These are phyloP conservation scores for Sus scrofa DNA, from an alignment of 2,113 vertebrate species.

Conservation along the genomic window DNA sequence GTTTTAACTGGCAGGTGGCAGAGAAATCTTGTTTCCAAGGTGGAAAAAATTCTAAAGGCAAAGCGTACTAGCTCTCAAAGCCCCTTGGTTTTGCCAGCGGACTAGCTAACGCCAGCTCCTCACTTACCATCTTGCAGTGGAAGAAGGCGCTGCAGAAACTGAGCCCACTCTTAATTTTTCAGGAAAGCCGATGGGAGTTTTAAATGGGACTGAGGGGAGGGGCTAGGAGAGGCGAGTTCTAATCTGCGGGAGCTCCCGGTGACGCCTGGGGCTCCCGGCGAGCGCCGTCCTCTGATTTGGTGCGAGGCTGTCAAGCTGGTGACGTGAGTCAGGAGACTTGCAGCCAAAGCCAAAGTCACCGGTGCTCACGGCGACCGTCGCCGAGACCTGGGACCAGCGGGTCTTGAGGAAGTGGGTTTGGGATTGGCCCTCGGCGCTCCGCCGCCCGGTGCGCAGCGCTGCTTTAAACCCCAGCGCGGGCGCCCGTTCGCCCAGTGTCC, in stretches of 20 bases:
- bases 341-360: conserved; percentile 81
- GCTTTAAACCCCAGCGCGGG: not conserved
- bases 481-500: not conserved
- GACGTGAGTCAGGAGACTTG: conserved; percentile 85
- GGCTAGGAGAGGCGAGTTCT: conserved; percentile 88
- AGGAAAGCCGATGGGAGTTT: conserved; percentile 87
- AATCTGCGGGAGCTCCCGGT: conserved; percentile 86
- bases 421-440: not conserved
- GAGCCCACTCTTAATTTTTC: conserved; percentile 80
- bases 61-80: conserved; percentile 54
- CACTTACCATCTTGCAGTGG: conserved; percentile 91
- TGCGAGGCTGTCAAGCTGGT: conserved; percentile 89
- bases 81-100: conserved; percentile 12
- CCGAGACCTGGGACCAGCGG: conserved; percentile 50
- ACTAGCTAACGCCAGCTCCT: conserved; percentile 55
- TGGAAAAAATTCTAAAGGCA: not conserved
- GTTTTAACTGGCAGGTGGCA: conserved; percentile 65
- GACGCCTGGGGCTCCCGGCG: conserved; percentile 83
- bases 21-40: conserved; percentile 42
- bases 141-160: conserved; percentile 82
- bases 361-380: conserved; percentile 65
- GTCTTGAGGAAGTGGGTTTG: not conserved
- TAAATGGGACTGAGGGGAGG: conserved; percentile 85
- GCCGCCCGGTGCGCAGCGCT: not conserved
- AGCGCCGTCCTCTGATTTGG: conserved; percentile 89